phyloP scores from a whole-genome alignment of 2,888 invertebrate species.

The Allacma fusca region DNA sequence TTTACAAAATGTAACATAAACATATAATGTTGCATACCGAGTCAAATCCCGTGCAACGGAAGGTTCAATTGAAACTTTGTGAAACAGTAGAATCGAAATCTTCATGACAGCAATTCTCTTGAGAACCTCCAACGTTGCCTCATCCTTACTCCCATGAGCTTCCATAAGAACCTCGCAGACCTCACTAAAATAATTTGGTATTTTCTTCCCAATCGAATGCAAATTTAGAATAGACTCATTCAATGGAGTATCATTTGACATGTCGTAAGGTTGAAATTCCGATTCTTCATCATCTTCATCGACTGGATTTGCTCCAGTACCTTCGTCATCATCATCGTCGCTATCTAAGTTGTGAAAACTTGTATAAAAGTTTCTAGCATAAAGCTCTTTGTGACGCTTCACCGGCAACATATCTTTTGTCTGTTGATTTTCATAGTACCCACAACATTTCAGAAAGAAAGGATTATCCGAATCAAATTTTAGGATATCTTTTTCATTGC shows the following conservation, averaged over 20 bases:
- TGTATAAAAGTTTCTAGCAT: slow-evolving; percentile 20
- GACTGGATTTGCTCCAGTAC: slow-evolving; percentile 41
- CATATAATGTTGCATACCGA: slow-evolving; percentile 44
- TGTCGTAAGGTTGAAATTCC: slow-evolving; percentile 37
- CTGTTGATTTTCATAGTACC: slow-evolving; percentile 44
- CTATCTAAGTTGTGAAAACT: slow-evolving; percentile 49
- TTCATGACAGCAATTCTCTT: slow-evolving; percentile 51
- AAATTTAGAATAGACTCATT: slow-evolving; percentile 47
- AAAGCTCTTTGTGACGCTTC: too few species aligned
- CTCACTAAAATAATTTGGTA: slow-evolving; percentile 58
- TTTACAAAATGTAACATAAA: slow-evolving; percentile 4
- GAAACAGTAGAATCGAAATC: slow-evolving; percentile 52
- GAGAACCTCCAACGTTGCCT: slow-evolving; percentile 54
- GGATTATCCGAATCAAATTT: slow-evolving; percentile 49
- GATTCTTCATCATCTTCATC: slow-evolving; percentile 45
- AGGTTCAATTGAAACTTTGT: slow-evolving; percentile 51
- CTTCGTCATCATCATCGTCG: slow-evolving; percentile 55
- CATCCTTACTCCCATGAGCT: slow-evolving; percentile 48
- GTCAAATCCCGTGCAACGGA: slow-evolving; percentile 48
- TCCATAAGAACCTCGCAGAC: slow-evolving; percentile 55
- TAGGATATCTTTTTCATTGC: slow-evolving; percentile 37
- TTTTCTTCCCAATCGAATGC: slow-evolving; percentile 40
- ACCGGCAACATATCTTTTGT: too few species aligned
- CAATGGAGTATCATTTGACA: slow-evolving; percentile 39
- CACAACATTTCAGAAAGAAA: slow-evolving; percentile 47